phyloP scores from a whole-genome alignment of 2,113 vertebrate species.

The Cathartes aura region DNA sequence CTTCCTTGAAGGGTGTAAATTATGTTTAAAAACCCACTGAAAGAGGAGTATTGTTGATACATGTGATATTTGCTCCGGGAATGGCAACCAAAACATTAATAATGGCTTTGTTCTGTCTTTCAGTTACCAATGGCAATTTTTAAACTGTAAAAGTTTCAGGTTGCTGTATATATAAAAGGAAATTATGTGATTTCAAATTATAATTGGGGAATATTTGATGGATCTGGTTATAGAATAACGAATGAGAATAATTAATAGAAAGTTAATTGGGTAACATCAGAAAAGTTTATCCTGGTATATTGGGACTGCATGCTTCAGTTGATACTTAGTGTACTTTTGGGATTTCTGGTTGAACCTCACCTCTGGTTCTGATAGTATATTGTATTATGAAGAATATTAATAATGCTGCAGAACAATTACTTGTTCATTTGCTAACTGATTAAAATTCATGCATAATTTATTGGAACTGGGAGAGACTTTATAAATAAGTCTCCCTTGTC shows the following conservation, averaged over 20 bases:
- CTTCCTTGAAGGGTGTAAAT: not conserved
- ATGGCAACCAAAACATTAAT: not conserved
- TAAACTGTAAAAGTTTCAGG: not conserved
- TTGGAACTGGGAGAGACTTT: constrained; percentile 77
- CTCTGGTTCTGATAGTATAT: constrained; percentile 74
- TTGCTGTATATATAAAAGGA: constrained; percentile 43
- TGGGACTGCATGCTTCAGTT: constrained; percentile 73
- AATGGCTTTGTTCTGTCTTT: not conserved
- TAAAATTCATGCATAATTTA: constrained; percentile 86
- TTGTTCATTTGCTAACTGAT: constrained; percentile 82
- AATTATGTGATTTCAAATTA: constrained; percentile 54
- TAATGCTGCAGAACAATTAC: constrained; percentile 81
- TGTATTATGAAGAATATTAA: constrained; percentile 83
- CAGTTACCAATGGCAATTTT: not conserved
- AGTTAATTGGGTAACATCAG: constrained; percentile 77
- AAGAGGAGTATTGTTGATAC: not conserved
- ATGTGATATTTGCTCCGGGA: not conserved
- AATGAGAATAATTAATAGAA: constrained; percentile 76
- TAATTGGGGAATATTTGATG: constrained; percentile 55
- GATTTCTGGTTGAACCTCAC: constrained; percentile 70
- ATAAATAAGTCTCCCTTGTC: constrained; percentile 75
- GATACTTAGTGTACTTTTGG: constrained; percentile 64
- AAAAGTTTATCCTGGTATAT: constrained; percentile 73
- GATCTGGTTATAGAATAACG: constrained; percentile 63
- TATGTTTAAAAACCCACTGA: not conserved